A percentile compares a stretch with the other conserved stretches of the same genome.
These are phyloP conservation scores for Petaurus breviceps DNA, from an alignment of 2,113 vertebrate genomes.

Conservation along the genomic window DNA sequence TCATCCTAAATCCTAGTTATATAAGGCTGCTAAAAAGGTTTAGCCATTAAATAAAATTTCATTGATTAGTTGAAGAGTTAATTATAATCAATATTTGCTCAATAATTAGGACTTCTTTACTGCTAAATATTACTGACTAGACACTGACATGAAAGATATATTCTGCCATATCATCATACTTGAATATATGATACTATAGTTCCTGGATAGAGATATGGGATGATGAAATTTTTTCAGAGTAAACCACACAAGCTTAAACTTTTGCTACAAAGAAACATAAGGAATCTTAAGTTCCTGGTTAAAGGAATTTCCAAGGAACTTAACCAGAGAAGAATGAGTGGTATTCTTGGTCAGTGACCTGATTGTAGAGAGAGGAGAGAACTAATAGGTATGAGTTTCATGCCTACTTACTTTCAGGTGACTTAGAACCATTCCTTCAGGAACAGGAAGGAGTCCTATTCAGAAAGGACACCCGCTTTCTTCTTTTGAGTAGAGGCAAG, in stretches of 20 bases:
- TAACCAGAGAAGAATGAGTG: neutral
- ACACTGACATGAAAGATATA: neutral
- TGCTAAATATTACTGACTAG: neutral
- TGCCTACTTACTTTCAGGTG: neutral
- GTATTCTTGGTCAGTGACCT: neutral
- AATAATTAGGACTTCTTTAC: neutral
- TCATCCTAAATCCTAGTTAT: no score
- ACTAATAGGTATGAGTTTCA: neutral
- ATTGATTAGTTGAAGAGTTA: no score
- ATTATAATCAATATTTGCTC: neutral
- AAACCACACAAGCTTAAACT: neutral
- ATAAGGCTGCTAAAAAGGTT: no score
- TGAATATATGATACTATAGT: no score
- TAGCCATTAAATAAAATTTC: no score
- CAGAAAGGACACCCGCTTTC: neutral
- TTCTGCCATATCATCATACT: neutral
- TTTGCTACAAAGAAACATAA: neutral
- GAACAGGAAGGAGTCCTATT: neutral
- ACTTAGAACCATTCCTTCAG: neutral
- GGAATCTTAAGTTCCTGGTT: neutral
- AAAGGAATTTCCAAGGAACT: neutral
- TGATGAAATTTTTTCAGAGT: neutral
- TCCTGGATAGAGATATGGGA: no score
- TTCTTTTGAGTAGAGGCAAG: neutral
- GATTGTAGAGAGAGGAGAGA: neutral